Percentiles rank a stretch among this genome's conserved stretches.
Evolutionary conservation across 2,113 vertebrate species (phyloP).

Genomic region (Hipposideros armiger): DNA sequence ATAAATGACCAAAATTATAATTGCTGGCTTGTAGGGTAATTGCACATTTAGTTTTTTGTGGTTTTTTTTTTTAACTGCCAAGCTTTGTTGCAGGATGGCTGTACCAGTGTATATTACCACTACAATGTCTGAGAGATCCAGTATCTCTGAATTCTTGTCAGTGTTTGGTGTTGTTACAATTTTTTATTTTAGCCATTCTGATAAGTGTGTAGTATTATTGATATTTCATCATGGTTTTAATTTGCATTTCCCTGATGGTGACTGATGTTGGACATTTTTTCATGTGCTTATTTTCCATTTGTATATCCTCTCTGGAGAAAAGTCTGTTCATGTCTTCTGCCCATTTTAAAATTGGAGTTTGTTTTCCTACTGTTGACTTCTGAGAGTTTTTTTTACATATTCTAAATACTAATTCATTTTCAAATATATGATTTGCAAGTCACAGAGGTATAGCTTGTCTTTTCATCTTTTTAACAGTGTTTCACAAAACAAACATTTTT

Average conservation of each 20-base stretch:
- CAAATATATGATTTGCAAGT: background rate
- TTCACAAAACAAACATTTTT: background rate
- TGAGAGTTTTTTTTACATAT: background rate
- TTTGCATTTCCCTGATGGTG: background rate
- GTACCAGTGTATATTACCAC: background rate
- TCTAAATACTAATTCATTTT: slow-evolving; percentile 13
- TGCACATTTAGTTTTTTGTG: background rate
- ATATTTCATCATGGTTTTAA: background rate
- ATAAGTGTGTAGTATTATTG: background rate
- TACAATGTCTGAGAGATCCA: background rate
- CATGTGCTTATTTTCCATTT: background rate
- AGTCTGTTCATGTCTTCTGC: slow-evolving; percentile 27
- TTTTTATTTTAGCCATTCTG: background rate
- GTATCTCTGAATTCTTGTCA: background rate
- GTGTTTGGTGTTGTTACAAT: background rate
- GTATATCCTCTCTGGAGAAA: background rate
- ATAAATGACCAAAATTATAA: background rate
- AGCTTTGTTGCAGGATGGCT: background rate
- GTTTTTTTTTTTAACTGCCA: background rate
- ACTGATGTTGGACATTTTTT: background rate
- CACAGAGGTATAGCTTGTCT: background rate
- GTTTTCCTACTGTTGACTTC: background rate
- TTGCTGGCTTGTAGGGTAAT: background rate
- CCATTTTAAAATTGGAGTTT: background rate
- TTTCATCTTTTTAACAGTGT: background rate